A percentile compares a stretch with the other conserved stretches of the same genome.
Evolutionary conservation across 2,888 invertebrate species (phyloP).

Genomic region (Creontiades dilutus): DNA sequence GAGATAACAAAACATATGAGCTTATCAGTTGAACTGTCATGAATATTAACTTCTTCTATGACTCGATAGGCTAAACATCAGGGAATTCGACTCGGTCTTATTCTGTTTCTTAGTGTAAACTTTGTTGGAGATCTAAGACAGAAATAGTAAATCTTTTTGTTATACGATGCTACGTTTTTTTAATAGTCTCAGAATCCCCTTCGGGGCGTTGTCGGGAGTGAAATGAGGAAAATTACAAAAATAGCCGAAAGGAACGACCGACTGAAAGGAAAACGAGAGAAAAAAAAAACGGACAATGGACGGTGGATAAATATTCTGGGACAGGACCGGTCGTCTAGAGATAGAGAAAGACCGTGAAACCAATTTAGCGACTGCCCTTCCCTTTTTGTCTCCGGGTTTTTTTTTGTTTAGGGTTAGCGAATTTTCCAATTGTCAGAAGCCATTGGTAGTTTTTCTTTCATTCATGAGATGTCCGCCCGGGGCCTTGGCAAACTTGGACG

Average conservation of each 20-base stretch:
- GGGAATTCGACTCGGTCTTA: no score
- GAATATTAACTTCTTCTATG: no score
- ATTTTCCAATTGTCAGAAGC: background rate
- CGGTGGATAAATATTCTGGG: slow-evolving; percentile 23
- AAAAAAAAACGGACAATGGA: slow-evolving; percentile 10
- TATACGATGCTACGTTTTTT: no score
- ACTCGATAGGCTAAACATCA: no score
- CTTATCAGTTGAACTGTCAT: no score
- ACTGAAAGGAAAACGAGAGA: background rate
- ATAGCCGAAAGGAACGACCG: background rate
- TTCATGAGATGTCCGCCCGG: background rate
- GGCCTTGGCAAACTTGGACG: background rate
- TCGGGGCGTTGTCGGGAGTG: background rate
- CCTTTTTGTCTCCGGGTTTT: slow-evolving; percentile 15
- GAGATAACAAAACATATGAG: no score
- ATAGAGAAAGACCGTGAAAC: slow-evolving; percentile 7
- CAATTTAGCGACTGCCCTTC: slow-evolving; percentile 17
- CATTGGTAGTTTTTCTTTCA: background rate
- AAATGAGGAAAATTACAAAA: background rate
- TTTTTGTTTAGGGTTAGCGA: slow-evolving; percentile 10
- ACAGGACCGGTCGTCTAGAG: background rate
- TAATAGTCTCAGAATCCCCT: no score
- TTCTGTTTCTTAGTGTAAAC: no score
- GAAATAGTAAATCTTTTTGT: no score
- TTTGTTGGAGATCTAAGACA: no score